Evolutionary conservation across 2,888 invertebrate genomes (phyloP).

Genomic region (Cloeon dipterum): DNA sequence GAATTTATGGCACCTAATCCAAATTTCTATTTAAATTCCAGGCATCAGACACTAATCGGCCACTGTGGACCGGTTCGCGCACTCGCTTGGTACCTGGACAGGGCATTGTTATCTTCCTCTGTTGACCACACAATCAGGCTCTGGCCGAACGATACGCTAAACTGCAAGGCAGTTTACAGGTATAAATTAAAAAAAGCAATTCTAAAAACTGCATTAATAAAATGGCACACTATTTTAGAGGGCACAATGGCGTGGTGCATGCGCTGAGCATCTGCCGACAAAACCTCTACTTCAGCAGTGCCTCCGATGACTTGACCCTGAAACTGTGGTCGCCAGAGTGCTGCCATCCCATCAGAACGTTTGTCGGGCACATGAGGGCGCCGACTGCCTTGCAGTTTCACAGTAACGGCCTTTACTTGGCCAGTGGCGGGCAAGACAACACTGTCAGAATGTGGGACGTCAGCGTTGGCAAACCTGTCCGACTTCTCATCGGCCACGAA

Average conservation of each 20-base stretch:
- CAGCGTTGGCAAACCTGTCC: conserved; percentile 54
- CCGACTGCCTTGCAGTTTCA: conserved; percentile 82
- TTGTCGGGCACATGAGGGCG: conserved; percentile 72
- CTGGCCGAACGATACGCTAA: background rate
- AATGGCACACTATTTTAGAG: conserved; percentile 26
- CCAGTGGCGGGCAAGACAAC: conserved; percentile 77
- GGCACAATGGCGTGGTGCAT: conserved; percentile 80
- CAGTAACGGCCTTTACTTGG: conserved; percentile 74
- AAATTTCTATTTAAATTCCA: too few species aligned
- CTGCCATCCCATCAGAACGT: conserved; percentile 58
- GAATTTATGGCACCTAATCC: too few species aligned
- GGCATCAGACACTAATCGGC: background rate
- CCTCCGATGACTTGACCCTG: conserved; percentile 58
- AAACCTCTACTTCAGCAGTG: conserved; percentile 48
- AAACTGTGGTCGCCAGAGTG: conserved; percentile 63
- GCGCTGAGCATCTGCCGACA: conserved; percentile 49
- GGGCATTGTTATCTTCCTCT: background rate
- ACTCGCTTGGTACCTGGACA: background rate
- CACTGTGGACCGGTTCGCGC: background rate
- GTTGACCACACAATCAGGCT: background rate
- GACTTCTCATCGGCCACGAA: conserved; percentile 57
- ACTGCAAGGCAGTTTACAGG: background rate
- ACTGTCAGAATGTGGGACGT: conserved; percentile 72
- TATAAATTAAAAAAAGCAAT: background rate
- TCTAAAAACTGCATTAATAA: background rate